Evolutionary conservation across 2,797 vertebrate species (phyloP).

Genomic region (Austrolebias charrua): DNA sequence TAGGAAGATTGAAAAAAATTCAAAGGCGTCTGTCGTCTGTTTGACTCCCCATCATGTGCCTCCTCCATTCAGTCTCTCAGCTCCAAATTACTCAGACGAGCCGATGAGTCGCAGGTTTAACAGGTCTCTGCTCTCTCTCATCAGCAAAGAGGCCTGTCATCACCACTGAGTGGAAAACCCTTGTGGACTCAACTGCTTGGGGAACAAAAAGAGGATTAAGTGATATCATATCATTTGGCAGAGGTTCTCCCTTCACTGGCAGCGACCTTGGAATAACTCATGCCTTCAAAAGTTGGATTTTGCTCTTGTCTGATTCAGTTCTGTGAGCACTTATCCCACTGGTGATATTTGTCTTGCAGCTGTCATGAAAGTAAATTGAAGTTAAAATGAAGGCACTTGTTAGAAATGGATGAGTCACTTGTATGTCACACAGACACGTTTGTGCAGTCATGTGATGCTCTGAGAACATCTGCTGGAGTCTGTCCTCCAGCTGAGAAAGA

Average conservation of each 20-base stretch:
- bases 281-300: conserved; percentile 61
- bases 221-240: conserved; percentile 71
- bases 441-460: conserved; percentile 43
- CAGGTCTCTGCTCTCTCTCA: conserved; percentile 70
- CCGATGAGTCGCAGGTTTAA: conserved; percentile 75
- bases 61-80: conserved; percentile 28
- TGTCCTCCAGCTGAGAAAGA: conserved; percentile 48
- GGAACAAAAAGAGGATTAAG: conserved; percentile 65
- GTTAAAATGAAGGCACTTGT: conserved; percentile 61
- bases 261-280: conserved; percentile 55
- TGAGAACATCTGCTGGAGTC: conserved; percentile 49
- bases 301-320: conserved; percentile 52
- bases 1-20: conserved; percentile 7
- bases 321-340: conserved; percentile 29
- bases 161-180: conserved; percentile 72
- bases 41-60: conserved; percentile 22
- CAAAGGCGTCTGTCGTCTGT: conserved; percentile 32
- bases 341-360: conserved; percentile 60
- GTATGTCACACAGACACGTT: conserved; percentile 49
- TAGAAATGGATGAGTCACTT: conserved; percentile 58
- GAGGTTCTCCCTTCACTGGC: conserved; percentile 66
- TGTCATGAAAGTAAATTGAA: conserved; percentile 57
- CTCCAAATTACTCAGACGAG: conserved; percentile 79
- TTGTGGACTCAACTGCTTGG: conserved; percentile 60
- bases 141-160: conserved; percentile 72